Evolutionary conservation across 2,888 invertebrate species (phyloP), one percentile per base, ranked within the genome.

Genomic region (Steinernema scapterisci): DNA sequence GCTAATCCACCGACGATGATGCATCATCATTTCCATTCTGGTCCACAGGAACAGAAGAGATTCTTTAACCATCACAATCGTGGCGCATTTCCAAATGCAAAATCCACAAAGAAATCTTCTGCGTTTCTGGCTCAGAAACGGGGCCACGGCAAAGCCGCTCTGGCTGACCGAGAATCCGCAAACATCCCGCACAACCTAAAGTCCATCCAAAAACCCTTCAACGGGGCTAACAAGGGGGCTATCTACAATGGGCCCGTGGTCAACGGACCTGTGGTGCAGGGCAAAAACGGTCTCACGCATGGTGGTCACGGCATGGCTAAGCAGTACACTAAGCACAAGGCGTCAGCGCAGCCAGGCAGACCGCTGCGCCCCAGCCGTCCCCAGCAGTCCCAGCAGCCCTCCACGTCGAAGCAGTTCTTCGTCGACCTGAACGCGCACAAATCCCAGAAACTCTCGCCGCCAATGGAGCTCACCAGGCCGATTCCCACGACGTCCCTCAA

Each of bases 181-280:
- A 13, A 31, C 31, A 19, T 63, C 19, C 63, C 63, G 25, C 23
- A 31, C n/a, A 27, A 31, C 21, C 31, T 63, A 27, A 63, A 63
- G 27, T 31, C 63, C 63, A 63, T 63, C 27, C 23, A 63, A 21
- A 63, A 63, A n/a, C 63, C 63, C 31, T 25, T 16, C 21, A 13
- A 63, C 23, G 27, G 63, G 63, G 9, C 27, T 7, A 1, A 63
- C 27, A 31, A 27, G 63, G 63, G 63, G 23, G 63, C 27, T 25
- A 38, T 38, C 38, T 38, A 38, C 63, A 63, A 63, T 31, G 63
- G 63, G 16, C 63, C 63, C 1, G 31, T 63, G 27, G 13, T 48
- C 3, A 48, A n/a, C 38, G 38, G 38, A 6, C 38, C 38, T 9
- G 38, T 38, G 38, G 38, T 38, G 38, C 38, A 38, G 38, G 38